phyloP scores from a whole-genome alignment of 1,140 invertebrate genomes.

The Diorhabda sublineata region DNA sequence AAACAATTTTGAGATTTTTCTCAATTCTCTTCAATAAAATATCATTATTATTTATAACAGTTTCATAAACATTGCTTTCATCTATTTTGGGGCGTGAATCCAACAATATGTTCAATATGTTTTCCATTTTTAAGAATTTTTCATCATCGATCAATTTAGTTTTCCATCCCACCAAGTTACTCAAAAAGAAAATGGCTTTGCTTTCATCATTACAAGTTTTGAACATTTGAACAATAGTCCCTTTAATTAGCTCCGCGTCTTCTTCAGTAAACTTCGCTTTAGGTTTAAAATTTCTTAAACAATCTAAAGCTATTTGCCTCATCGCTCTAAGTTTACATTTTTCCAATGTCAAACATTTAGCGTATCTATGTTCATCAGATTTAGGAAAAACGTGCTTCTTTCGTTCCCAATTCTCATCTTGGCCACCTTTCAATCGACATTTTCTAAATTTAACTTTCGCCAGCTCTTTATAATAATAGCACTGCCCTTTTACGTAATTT shows the following conservation, averaged over 20 bases:
- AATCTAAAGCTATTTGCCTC: not conserved
- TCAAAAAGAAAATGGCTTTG: conserved; percentile 8
- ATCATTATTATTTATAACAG: conserved; percentile 1
- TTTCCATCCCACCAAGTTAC: not conserved
- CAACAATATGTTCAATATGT: not conserved
- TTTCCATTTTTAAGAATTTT: conserved; percentile 10
- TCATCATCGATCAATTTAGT: conserved; percentile 9
- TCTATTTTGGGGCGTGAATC: not conserved
- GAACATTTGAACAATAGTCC: not conserved
- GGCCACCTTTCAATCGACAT: conserved; percentile 5
- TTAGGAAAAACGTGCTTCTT: conserved; percentile 21
- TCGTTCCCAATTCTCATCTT: conserved; percentile 8
- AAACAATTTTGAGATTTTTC: not conserved
- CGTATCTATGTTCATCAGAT: conserved; percentile 25
- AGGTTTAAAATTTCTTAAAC: conserved; percentile 4
- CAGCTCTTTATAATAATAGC: conserved; percentile 24
- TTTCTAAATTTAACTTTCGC: conserved; percentile 7
- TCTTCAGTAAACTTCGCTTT: not conserved
- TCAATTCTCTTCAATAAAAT: not conserved
- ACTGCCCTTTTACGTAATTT: conserved; percentile 24
- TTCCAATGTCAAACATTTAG: conserved; percentile 21
- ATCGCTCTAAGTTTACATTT: conserved; percentile 18
- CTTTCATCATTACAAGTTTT: not conserved
- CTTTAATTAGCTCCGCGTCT: conserved; percentile 6
- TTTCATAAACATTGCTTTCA: not conserved